Conservation (phyloP, 2,797 vertebrate species). For the Diceros bicornis region DNA sequence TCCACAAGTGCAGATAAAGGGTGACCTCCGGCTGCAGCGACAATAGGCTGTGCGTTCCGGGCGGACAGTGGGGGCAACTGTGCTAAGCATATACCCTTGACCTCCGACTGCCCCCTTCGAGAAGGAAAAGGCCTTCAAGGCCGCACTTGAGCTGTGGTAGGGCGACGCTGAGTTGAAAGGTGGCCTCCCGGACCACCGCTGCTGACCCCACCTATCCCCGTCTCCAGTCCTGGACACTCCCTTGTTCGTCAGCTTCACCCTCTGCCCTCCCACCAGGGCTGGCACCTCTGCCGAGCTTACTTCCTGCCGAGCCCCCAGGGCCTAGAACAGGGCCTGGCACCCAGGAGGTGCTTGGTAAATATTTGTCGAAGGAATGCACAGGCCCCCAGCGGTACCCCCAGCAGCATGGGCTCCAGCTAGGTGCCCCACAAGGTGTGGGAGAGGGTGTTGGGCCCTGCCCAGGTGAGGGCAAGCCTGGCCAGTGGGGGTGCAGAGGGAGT, state of each 20-base stretch:
- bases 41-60: fast-evolving
- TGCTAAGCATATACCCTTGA: background rate
- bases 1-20: background rate
- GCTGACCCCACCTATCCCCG: background rate
- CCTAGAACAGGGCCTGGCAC: slow-evolving; percentile 81
- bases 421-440: slow-evolving; percentile 65
- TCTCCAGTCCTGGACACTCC: slow-evolving; percentile 61
- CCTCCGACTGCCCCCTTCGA: background rate
- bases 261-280: slow-evolving; percentile 61
- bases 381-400: slow-evolving; percentile 63
- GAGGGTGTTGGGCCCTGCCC: background rate
- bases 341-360: slow-evolving; percentile 78
- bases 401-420: background rate
- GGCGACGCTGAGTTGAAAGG: too few relatives aligned
- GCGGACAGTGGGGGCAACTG: background rate
- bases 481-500: background rate
- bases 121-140: background rate
- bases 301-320: slow-evolving; percentile 70
- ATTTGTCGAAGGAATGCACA: slow-evolving; percentile 79
- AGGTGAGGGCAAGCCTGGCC: background rate
- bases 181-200: background rate
- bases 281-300: slow-evolving; percentile 48
- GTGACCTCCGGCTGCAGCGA: background rate
- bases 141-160: background rate
- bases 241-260: slow-evolving; percentile 55